These are phyloP conservation scores for Callinectes sapidus DNA, from an alignment of 2,888 invertebrate species.

Conservation along the genomic window DNA sequence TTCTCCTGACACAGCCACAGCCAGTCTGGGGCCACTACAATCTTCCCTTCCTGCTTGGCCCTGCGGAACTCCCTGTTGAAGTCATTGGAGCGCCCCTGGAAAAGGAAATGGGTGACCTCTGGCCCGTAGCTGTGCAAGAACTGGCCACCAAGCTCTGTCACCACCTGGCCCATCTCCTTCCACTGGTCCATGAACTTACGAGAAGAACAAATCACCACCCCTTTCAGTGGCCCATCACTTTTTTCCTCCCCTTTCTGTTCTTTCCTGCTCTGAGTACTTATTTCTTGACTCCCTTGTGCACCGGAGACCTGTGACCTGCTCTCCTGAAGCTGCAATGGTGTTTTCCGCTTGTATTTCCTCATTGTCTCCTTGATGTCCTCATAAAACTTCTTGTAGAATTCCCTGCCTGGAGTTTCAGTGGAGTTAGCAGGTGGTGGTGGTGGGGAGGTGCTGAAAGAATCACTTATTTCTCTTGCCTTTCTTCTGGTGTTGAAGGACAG, in stretches of 20 bases:
- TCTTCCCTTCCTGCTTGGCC: slow-evolving; percentile 76
- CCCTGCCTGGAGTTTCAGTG: slow-evolving; percentile 51
- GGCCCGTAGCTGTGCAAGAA: slow-evolving; percentile 74
- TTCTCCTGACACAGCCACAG: slow-evolving; percentile 75
- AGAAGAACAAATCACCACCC: slow-evolving; percentile 76
- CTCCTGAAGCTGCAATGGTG: slow-evolving; percentile 43
- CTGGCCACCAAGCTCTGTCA: slow-evolving; percentile 76
- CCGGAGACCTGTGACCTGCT: too few species aligned
- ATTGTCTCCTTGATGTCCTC: slow-evolving; percentile 50
- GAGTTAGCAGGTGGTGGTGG: neutral
- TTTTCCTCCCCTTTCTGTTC: neutral
- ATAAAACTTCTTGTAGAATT: slow-evolving; percentile 58
- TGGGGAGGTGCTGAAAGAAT: neutral
- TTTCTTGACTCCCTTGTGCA: neutral
- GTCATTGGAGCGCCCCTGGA: slow-evolving; percentile 76
- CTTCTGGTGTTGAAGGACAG: neutral
- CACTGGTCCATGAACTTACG: slow-evolving; percentile 76
- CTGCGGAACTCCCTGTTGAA: slow-evolving; percentile 76
- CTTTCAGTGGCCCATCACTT: slow-evolving; percentile 73
- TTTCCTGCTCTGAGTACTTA: neutral
- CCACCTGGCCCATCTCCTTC: slow-evolving; percentile 75
- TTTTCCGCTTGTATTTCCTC: slow-evolving; percentile 45
- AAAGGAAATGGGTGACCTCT: slow-evolving; percentile 77
- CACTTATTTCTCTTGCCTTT: neutral
- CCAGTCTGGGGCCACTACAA: slow-evolving; percentile 77